Conservation (phyloP, 2,113 vertebrate genomes). For the Oncorhynchus keta region DNA sequence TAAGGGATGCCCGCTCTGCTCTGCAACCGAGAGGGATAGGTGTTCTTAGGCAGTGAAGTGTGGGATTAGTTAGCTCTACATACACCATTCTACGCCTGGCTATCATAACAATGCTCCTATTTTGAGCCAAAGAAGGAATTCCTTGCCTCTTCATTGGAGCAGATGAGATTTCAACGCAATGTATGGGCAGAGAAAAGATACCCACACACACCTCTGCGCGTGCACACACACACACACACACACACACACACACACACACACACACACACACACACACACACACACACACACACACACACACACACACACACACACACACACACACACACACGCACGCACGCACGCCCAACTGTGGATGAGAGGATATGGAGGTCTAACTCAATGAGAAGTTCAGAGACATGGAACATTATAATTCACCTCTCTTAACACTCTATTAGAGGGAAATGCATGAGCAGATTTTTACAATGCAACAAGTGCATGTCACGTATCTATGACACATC, state of each 20-base stretch:
- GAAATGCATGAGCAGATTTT: background rate
- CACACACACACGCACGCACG: no score
- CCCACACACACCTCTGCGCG: background rate
- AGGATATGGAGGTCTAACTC: background rate
- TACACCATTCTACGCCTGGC: slow-evolving; percentile 24
- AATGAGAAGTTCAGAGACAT: slow-evolving; percentile 2
- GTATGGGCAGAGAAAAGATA: background rate
- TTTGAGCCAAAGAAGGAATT: slow-evolving; percentile 36
- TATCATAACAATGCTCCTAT: slow-evolving; percentile 23
- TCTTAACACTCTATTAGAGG: background rate
- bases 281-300: background rate
- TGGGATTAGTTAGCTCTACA: slow-evolving; percentile 10
- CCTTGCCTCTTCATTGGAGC: slow-evolving; percentile 21
- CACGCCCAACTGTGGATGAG: background rate
- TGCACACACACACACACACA: no score
- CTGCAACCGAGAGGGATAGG: slow-evolving; percentile 14
- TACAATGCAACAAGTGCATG: slow-evolving; percentile 14
- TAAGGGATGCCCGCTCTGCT: slow-evolving; percentile 13
- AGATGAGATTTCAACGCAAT: background rate
- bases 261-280: no score
- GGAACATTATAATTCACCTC: slow-evolving; percentile 4
- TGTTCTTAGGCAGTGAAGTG: background rate
- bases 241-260: no score
- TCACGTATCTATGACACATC: slow-evolving; percentile 10
- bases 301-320: no score